Base-by-base conservation (phyloP, 2,888 invertebrate genomes). In the Thecocarcelia acutangulata region DNA sequence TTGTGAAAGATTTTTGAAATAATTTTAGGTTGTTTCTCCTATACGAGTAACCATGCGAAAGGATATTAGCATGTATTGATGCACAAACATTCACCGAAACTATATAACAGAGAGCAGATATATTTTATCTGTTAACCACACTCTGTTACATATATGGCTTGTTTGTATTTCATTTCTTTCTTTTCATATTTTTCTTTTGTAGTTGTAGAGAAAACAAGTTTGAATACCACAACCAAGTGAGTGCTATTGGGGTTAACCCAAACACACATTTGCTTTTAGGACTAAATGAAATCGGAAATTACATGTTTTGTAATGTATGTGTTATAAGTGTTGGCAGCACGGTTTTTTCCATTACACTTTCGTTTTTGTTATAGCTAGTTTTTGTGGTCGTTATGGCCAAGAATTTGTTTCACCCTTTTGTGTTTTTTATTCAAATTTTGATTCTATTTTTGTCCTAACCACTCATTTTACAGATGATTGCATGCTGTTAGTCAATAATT, bases 211-310 rank as follows among this genome's bases (percentile, higher is more conserved):
- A 46, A 6, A 13, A 33, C 28, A 46, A 17, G 37, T 50, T 9
- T 56, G 37, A 3, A 5, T 24, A 24, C 28, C n/a, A 61, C 8
- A 28, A 9, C 2, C 33, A 28, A 33, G 19, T 54, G 24, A 46
- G 44, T 76, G 40, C 46, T 52, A 76, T 80, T 73, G 56, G 11
- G 68, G 69, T 63, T 61, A 50, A 73, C 79, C 46, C 15, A 69
- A 33, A 74, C 69, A 80, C 46, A 69, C 46, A 68, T 56, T 63
- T 73, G 54, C 79, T 79, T 68, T 73, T 79, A 61, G 68, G 50
- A 42, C 56, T 54, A 54, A 76, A 37, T 21, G 21, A 69, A 56
- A 66, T 21, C 56, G 66, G 66, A 74, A 66, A 66, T 74, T 56
- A 48, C 28, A 58, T n/a, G 64, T 48, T 56, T 21, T 40, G 24